Evolutionary conservation across 2,113 vertebrate genomes (phyloP), one percentile per base, ranked within the genome.

Genomic region (Neotoma lepida): DNA sequence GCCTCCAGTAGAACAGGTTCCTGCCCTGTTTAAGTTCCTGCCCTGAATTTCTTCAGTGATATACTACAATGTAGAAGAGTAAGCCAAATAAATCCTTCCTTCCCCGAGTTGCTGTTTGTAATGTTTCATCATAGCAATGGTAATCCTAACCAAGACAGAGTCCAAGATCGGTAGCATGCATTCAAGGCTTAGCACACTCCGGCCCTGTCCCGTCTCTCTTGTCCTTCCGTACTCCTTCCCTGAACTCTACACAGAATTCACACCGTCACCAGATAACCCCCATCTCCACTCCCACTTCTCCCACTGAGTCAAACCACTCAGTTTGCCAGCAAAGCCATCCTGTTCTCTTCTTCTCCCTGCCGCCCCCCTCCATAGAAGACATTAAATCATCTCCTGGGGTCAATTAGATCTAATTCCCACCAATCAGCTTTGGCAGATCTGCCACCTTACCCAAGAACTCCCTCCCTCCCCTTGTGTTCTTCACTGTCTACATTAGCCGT

Each of bases 391-490:
- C 64, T 49, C 44, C 39, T 39, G 17, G 26, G 22, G 26, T 81
- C 44, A 88, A 54, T 94, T 71, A 88, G 35, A 56, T 89, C 71
- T 85, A 76, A 90, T 88, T 33, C 33, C 58, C n/a, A 89, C 78
- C 58, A 86, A 24, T 66, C 88, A 91, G 41, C 6, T 44, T 86
- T 54, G 58, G 49, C 28, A 20, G 54, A 71, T 18, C 54, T 80
- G 20, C 9, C 33, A 58, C 24, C 9, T 12, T 51, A 17, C 9
- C 18, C 41, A 49, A 87, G 61, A 6, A 86, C 22, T 33, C 6
- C 78, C 41, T 56, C 63, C 44, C 3, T 39, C 58, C 30, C 18
- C 44, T 28, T 1, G 35, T 5, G 44, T 56, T 81, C 24, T 78
- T 44, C 46, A 28, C 70, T 33, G 51, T 15, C 41, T 76, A 13